Evolutionary conservation across 2,888 invertebrate genomes (phyloP), one percentile per base, ranked within the genome.

Genomic region (Platypus cylindrus): DNA sequence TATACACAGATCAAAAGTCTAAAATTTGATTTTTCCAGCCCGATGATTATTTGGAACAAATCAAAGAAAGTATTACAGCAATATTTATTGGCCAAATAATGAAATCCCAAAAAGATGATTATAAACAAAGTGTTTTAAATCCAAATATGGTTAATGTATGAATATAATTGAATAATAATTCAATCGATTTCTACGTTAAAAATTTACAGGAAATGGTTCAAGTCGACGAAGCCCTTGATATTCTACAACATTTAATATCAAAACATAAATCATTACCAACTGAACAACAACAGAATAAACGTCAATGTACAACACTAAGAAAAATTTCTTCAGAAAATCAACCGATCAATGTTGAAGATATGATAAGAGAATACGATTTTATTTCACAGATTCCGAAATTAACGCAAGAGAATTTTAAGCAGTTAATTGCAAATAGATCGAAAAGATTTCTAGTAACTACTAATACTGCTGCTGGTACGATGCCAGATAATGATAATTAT

Each of bases 21-120:
- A 14, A 14, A 4, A 27, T 48, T 54, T 25, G 40, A 62, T 59
- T 50, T 36, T 51, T 55, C 23, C 41, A 64, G 62, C 52, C 52
- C 18, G 41, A 47, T 41, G 67, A 69, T 51, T 54, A 72, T 62
- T 64, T 66, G 55, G 57, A 70, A 60, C 54, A 67, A 48, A 27
- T 73, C 53, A 48, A 65, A 29, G 83, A 84, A 62, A 72, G 78
- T 3, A 64, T 82, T 15, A 74, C 77, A 1, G 74, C 75, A 56
- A 68, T 74, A 50, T 57, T 82, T 32, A 67, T 81, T 1, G 69
- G 73, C 13, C 73, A 72, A 50, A 58, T 75, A 44, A 66, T 68
- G 30, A 70, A 69, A 49, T 65, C 67, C 34, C 55, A 71, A n/a
- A 60, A 66, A n/a, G 54, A 60, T 8, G 60, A 63, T 25, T 60